Percentiles rank a stretch among this genome's conserved stretches.
These are phyloP conservation scores for Hydrozoanthus gracilis DNA, from an alignment of 92 coral and sea anemone species.

Conservation along the genomic window DNA sequence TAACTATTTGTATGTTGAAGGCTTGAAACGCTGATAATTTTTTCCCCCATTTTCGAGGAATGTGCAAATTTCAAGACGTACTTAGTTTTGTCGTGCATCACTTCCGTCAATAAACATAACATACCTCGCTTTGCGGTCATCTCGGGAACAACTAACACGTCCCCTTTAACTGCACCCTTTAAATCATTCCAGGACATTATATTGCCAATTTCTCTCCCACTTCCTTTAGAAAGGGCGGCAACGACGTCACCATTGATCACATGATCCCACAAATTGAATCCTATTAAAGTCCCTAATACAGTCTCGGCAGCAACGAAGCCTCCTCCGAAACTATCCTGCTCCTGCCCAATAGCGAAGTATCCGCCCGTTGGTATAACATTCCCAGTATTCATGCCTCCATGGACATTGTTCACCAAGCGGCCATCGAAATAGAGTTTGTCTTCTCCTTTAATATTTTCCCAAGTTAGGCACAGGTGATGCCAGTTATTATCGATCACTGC, in stretches of 20 bases:
- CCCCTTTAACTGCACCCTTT: background rate
- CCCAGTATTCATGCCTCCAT: background rate
- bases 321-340: conserved; percentile 21
- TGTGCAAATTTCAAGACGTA: too few species aligned
- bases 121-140: background rate
- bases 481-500: background rate
- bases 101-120: too few species aligned
- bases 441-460: conserved; percentile 4
- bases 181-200: conserved; percentile 9
- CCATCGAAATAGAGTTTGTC: conserved; percentile 19
- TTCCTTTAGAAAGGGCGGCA: conserved; percentile 30
- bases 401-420: background rate
- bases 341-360: conserved; percentile 34
- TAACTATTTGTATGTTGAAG: too few species aligned
- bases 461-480: background rate
- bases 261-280: too few species aligned
- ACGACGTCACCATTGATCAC: background rate
- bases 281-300: too few species aligned
- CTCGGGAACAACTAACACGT: background rate
- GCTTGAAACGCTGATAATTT: too few species aligned
- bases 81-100: too few species aligned
- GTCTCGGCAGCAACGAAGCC: background rate
- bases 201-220: conserved; percentile 21
- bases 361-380: conserved; percentile 17
- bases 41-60: too few species aligned